Conservation (phyloP, 2,797 vertebrate genomes). For the Botia kubotai region DNA sequence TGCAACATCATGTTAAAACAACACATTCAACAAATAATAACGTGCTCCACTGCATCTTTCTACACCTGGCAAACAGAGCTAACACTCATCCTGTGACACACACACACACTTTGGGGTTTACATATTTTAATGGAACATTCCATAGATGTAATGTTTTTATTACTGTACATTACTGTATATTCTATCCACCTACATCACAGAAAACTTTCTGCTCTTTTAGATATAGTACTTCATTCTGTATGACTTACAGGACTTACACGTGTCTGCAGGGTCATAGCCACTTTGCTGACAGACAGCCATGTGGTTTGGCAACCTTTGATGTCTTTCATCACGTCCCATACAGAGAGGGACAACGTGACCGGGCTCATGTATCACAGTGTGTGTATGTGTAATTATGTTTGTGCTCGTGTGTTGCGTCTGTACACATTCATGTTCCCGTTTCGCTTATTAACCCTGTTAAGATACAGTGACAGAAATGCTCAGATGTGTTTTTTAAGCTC, state of each 20-base stretch:
- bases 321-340: slow-evolving; percentile 32
- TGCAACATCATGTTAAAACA: too few relatives aligned
- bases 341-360: slow-evolving; percentile 37
- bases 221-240: too few relatives aligned
- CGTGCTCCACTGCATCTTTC: not conserved
- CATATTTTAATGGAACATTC: too few relatives aligned
- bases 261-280: not conserved
- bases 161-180: too few relatives aligned
- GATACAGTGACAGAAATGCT: slow-evolving; percentile 9
- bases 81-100: not conserved
- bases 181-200: too few relatives aligned
- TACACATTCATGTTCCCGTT: slow-evolving; percentile 19
- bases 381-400: slow-evolving; percentile 10
- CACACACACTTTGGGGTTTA: too few relatives aligned
- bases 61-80: slow-evolving; percentile 8
- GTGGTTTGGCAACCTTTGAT: slow-evolving; percentile 25
- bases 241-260: too few relatives aligned
- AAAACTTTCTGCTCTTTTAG: too few relatives aligned
- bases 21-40: too few relatives aligned
- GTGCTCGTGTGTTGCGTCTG: slow-evolving; percentile 27
- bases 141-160: too few relatives aligned
- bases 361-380: slow-evolving; percentile 16
- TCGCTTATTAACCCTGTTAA: slow-evolving; percentile 19
- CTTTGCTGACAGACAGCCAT: slow-evolving; percentile 6
- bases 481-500: slow-evolving; percentile 34